A percentile compares a stretch with the other conserved stretches of the same genome.
Evolutionary conservation across 2,113 vertebrate genomes (phyloP).

Genomic region (Copsychus sechellarum): DNA sequence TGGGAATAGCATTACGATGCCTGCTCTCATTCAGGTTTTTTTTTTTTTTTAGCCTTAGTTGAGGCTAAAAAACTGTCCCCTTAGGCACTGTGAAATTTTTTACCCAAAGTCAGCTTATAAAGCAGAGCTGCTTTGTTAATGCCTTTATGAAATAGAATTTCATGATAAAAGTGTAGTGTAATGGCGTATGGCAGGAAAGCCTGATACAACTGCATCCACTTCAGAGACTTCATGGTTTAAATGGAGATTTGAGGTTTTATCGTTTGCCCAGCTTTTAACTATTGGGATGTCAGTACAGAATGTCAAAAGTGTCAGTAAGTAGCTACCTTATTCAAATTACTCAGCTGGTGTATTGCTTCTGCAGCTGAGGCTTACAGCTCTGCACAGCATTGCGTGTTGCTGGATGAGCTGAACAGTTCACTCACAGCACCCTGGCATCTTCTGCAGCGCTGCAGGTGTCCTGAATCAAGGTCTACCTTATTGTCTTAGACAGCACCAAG

Average conservation of each 20-base stretch:
- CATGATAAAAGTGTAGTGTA: neutral
- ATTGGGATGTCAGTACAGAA: neutral
- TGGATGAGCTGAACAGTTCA: neutral
- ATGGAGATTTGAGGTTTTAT: neutral
- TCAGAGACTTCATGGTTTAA: neutral
- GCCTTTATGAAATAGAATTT: slow-evolving; percentile 18
- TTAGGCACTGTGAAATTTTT: slow-evolving; percentile 28
- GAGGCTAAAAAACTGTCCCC: slow-evolving; percentile 13
- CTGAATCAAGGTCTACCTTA: neutral
- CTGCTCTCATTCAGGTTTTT: neutral
- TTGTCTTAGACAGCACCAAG: neutral
- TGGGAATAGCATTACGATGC: slow-evolving; percentile 9
- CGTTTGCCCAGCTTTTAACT: neutral
- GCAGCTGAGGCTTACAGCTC: neutral
- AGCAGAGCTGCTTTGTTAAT: slow-evolving; percentile 19
- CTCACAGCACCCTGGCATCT: neutral
- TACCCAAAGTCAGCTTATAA: neutral
- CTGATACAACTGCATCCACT: neutral
- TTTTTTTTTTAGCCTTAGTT: neutral
- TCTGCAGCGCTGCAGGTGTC: neutral
- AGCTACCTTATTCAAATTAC: neutral
- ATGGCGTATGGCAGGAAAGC: neutral
- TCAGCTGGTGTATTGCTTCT: neutral
- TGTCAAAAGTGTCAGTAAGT: neutral
- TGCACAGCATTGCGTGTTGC: accelerated